These are phyloP conservation scores for Morone chrysops DNA, from an alignment of 2,113 vertebrate genomes.

Conservation along the genomic window DNA sequence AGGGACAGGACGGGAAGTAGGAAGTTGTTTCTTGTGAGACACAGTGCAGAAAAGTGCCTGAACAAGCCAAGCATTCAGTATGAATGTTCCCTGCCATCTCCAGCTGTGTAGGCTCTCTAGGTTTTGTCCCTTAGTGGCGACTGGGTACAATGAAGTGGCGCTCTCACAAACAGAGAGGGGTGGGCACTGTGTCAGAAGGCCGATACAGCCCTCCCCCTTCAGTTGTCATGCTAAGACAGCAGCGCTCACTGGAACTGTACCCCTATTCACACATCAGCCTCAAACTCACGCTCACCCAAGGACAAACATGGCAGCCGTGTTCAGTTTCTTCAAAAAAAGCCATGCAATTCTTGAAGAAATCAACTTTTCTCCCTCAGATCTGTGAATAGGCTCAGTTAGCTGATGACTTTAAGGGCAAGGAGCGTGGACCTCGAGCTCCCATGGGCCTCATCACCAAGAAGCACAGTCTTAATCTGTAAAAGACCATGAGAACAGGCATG, in stretches of 20 bases:
- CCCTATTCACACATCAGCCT: constrained; percentile 70
- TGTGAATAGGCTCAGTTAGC: constrained; percentile 65
- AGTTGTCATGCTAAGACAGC: constrained; percentile 84
- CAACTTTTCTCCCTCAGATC: constrained; percentile 43
- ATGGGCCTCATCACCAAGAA: constrained; percentile 71
- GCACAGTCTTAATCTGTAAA: constrained; percentile 72
- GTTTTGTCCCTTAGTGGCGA: constrained; percentile 65
- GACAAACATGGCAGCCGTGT: constrained; percentile 55
- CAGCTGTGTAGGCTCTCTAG: constrained; percentile 74
- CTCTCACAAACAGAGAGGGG: constrained; percentile 75
- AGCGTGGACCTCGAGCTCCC: constrained; percentile 71
- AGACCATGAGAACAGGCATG: constrained; percentile 83
- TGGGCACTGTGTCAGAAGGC: constrained; percentile 66
- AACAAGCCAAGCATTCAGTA: constrained; percentile 73
- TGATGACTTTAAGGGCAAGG: constrained; percentile 62
- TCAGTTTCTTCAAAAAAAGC: constrained; percentile 70
- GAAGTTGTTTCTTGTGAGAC: constrained; percentile 72
- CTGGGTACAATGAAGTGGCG: constrained; percentile 78
- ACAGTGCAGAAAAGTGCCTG: constrained; percentile 70
- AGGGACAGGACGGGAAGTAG: constrained; percentile 72
- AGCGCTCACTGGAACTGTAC: constrained; percentile 82
- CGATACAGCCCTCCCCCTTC: constrained; percentile 68
- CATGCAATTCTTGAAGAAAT: constrained; percentile 61
- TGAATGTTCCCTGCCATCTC: constrained; percentile 77
- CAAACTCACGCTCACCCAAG: constrained; percentile 62